Conservation (phyloP, 2,113 vertebrate species). For the Pipra filicauda region DNA sequence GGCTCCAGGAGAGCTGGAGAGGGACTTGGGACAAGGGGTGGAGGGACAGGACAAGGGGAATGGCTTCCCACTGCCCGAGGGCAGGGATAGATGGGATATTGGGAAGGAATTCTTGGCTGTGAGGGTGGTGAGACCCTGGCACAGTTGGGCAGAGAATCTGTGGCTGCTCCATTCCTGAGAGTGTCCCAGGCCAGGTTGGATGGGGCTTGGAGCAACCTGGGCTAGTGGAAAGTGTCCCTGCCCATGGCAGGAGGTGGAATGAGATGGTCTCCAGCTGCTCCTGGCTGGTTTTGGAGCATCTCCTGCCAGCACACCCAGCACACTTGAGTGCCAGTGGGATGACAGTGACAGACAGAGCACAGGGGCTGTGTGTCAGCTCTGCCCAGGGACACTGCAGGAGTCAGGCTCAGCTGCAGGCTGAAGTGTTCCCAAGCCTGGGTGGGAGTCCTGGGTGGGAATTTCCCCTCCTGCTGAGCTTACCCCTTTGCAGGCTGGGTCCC, state of each 20-base stretch:
- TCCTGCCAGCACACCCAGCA: fast-evolving
- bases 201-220: not conserved
- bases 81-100: not conserved
- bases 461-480: not conserved
- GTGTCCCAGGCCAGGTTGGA: not conserved
- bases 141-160: not conserved
- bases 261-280: not conserved
- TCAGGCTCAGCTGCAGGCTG: not conserved
- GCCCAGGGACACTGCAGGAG: fast-evolving
- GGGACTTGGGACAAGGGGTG: not conserved
- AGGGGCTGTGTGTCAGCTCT: not conserved
- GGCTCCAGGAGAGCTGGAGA: not conserved
- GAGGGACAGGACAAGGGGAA: not conserved
- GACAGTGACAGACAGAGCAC: not conserved
- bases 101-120: not conserved
- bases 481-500: not conserved
- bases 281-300: not conserved
- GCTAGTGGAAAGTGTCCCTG: not conserved
- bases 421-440: fast-evolving
- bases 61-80: not conserved
- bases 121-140: not conserved
- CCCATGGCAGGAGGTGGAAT: not conserved
- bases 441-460: not conserved
- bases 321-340: not conserved
- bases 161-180: not conserved